These are phyloP conservation scores for Hylia prasina DNA, from an alignment of 2,113 vertebrate species.

Conservation along the genomic window DNA sequence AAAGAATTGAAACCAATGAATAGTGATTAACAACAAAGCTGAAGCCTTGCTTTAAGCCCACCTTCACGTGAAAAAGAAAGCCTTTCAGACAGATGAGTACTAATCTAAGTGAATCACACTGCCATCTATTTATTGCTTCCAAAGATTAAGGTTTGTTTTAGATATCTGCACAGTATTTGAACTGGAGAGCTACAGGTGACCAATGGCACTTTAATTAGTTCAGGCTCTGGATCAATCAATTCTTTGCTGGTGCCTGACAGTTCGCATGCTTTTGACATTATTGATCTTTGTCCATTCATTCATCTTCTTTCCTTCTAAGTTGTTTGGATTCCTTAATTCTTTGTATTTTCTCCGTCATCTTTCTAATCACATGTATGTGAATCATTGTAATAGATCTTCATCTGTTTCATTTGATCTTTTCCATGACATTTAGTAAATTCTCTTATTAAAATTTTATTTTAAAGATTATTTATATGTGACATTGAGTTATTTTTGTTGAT, in stretches of 20 bases:
- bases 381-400: not conserved
- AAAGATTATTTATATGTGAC: not conserved
- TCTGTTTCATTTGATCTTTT: not conserved
- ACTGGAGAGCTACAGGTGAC: not conserved
- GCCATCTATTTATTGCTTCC: constrained; percentile 17
- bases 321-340: constrained; percentile 28
- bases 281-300: constrained; percentile 48
- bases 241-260: not conserved
- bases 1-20: not conserved
- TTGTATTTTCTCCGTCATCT: constrained; percentile 22
- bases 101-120: constrained; percentile 13
- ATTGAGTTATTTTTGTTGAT: not conserved
- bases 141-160: constrained; percentile 9
- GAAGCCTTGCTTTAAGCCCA: not conserved
- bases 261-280: not conserved
- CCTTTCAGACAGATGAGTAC: not conserved
- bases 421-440: not conserved
- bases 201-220: constrained; percentile 59
- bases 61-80: not conserved
- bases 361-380: not conserved
- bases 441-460: not conserved
- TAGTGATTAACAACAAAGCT: not conserved
- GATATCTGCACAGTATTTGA: constrained; percentile 16
- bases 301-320: not conserved
- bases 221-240: constrained; percentile 33